Percentiles rank a stretch among this genome's conserved stretches.
Conservation (phyloP, 2,797 vertebrate species). For the Cetoscarus ocellatus region DNA sequence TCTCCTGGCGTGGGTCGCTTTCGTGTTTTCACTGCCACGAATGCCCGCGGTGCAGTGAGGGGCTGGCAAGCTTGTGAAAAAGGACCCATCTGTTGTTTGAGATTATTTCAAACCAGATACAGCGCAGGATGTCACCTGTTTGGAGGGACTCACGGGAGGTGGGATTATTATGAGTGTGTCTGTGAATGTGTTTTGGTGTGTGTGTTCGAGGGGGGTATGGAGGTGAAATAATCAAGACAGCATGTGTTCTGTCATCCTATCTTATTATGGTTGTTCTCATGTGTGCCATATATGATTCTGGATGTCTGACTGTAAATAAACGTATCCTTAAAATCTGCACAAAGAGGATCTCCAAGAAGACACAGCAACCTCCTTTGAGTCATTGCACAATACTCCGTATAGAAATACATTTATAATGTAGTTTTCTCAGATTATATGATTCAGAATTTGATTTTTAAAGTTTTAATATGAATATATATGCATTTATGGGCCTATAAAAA, state of each 20-base stretch:
- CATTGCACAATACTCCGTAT: conserved; percentile 1
- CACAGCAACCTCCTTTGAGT: conserved; percentile 20
- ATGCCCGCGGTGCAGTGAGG: conserved; percentile 62
- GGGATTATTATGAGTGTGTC: conserved; percentile 48
- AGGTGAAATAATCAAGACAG: conserved; percentile 49
- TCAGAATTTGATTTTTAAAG: no score
- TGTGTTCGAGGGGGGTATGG: not conserved
- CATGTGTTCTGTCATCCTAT: conserved; percentile 39
- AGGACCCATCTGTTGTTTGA: conserved; percentile 81
- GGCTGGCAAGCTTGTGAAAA: conserved; percentile 66
- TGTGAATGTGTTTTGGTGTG: no score
- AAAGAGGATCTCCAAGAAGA: conserved; percentile 1
- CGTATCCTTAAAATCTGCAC: conserved; percentile 21
- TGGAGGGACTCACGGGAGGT: conserved; percentile 63
- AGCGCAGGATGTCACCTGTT: conserved; percentile 80
- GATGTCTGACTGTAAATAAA: conserved; percentile 15
- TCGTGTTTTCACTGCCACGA: conserved; percentile 63
- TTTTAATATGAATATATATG: no score
- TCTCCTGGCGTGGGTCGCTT: conserved; percentile 59
- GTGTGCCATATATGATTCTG: conserved; percentile 7
- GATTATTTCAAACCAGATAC: conserved; percentile 78
- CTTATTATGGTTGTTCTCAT: not conserved
- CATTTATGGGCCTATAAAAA: no score
- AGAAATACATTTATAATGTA: no score
- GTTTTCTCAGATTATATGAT: no score